Percentiles rank a stretch among this genome's conserved stretches.
These are phyloP conservation scores for Eubucco bourcierii DNA, from an alignment of 2,113 vertebrate species.

Conservation along the genomic window DNA sequence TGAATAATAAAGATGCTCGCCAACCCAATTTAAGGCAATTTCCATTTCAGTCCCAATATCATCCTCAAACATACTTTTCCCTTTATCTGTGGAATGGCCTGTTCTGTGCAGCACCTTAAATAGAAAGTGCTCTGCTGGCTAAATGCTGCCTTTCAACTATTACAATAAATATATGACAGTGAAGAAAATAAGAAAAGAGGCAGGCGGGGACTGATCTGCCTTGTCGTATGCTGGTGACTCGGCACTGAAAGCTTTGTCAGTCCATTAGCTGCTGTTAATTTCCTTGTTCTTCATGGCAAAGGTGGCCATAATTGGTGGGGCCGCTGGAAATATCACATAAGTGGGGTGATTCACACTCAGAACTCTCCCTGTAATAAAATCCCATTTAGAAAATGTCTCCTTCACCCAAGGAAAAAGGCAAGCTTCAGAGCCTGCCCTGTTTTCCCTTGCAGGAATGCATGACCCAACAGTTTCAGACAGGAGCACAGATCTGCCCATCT, in stretches of 20 bases:
- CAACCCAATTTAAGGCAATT: conserved; percentile 51
- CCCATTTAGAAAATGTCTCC: conserved; percentile 34
- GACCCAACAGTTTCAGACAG: background rate
- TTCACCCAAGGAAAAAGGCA: background rate
- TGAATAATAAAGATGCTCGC: conserved; percentile 32
- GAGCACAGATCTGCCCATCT: background rate
- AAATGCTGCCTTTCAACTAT: conserved; percentile 68
- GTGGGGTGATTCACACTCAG: conserved; percentile 28
- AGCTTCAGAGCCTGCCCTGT: background rate
- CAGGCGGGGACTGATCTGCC: conserved; percentile 35
- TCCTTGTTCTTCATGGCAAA: conserved; percentile 54
- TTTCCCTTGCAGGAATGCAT: background rate
- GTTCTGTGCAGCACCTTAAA: conserved; percentile 54
- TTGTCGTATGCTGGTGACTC: conserved; percentile 24
- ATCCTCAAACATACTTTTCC: conserved; percentile 65
- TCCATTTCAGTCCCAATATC: conserved; percentile 55
- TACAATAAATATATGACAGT: conserved; percentile 67
- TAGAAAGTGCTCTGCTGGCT: conserved; percentile 57
- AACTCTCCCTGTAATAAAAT: conserved; percentile 57
- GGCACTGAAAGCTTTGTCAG: conserved; percentile 27
- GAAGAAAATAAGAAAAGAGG: conserved; percentile 58
- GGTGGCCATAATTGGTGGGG: conserved; percentile 38
- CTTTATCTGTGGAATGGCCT: conserved; percentile 56
- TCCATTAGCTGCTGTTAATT: conserved; percentile 66
- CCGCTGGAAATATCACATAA: conserved; percentile 58